Conservation (phyloP, 2,113 vertebrate genomes). For the Corythoichthys haematopterus region DNA sequence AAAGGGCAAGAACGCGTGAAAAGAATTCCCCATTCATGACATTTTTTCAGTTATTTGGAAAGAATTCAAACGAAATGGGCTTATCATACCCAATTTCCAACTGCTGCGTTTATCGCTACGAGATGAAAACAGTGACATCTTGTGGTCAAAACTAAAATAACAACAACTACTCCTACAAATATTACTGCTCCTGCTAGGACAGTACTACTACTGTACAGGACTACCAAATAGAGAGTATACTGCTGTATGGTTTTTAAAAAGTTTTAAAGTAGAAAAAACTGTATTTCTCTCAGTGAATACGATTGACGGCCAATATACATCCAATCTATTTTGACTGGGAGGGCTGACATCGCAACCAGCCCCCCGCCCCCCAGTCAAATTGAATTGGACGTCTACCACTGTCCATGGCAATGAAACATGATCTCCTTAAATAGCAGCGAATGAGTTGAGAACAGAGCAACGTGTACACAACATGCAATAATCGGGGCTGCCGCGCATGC, state of each 20-base stretch:
- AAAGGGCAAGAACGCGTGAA: neutral
- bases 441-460: neutral
- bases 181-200: neutral
- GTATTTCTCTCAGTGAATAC: too few species aligned
- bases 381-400: too few species aligned
- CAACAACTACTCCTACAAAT: neutral
- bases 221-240: neutral
- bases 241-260: neutral
- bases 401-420: too few species aligned
- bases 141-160: neutral
- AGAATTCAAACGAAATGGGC: neutral
- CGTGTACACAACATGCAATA: too few species aligned
- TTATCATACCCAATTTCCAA: neutral
- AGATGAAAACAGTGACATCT: neutral
- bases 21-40: neutral
- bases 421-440: too few species aligned
- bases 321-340: too few species aligned
- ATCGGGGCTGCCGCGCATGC: neutral
- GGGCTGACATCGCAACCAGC: too few species aligned
- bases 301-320: too few species aligned
- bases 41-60: neutral
- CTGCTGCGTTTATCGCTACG: neutral
- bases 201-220: neutral
- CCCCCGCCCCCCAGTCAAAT: too few species aligned
- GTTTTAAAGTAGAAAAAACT: neutral